These are phyloP conservation scores for Epinotia brunnichana DNA, from an alignment of 2,888 invertebrate genomes.

Conservation along the genomic window DNA sequence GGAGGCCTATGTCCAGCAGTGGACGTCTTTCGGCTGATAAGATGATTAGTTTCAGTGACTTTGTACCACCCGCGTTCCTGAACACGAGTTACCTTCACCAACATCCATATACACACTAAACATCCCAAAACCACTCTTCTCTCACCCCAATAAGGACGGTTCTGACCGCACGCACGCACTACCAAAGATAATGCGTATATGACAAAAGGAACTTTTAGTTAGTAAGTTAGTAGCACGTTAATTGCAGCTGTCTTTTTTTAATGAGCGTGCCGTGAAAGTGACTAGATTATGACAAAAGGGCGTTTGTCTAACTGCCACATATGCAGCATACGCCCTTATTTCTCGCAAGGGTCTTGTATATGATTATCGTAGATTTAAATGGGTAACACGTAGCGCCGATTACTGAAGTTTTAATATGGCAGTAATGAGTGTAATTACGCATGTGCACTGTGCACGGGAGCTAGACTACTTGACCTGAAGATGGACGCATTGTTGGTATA, in stretches of 20 bases:
- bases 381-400: conserved; percentile 37
- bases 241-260: conserved; percentile 42
- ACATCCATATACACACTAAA: not conserved
- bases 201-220: conserved; percentile 40
- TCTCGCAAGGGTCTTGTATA: conserved; percentile 12
- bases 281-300: conserved; percentile 25
- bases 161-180: conserved; percentile 20
- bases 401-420: conserved; percentile 33
- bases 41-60: conserved; percentile 13
- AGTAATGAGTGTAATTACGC: conserved; percentile 36
- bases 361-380: conserved; percentile 34
- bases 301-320: not conserved
- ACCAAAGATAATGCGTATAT: conserved; percentile 38
- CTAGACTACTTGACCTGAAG: conserved; percentile 24
- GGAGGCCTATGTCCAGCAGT: no score
- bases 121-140: conserved; percentile 8
- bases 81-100: conserved; percentile 19
- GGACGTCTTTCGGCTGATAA: no score
- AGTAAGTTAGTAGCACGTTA: conserved; percentile 43
- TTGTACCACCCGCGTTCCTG: conserved; percentile 34
- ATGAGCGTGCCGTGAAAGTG: conserved; percentile 41
- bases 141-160: not conserved
- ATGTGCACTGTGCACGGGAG: conserved; percentile 37
- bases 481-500: conserved; percentile 5
- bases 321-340: conserved; percentile 23